A percentile compares a stretch with the other conserved stretches of the same genome.
Evolutionary conservation across 2,888 invertebrate genomes (phyloP).

Genomic region (Coleophora deauratella): DNA sequence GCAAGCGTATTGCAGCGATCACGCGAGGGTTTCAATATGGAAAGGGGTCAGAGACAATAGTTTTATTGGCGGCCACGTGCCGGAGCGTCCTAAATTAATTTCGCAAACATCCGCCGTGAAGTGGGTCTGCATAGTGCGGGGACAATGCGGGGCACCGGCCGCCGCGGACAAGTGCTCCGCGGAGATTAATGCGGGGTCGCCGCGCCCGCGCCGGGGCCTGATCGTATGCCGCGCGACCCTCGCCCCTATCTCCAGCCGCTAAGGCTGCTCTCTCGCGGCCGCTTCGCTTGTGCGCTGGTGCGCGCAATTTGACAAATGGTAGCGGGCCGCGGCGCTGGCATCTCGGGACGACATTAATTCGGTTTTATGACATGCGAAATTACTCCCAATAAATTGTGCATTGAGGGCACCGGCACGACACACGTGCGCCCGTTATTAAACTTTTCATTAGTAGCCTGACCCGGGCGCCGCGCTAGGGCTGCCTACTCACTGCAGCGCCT

Average conservation of each 20-base stretch:
- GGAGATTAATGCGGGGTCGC: constrained; percentile 18
- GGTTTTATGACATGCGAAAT: constrained; percentile 73
- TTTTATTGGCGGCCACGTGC: constrained; percentile 18
- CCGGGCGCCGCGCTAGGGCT: constrained; percentile 19
- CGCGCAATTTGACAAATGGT: constrained; percentile 29
- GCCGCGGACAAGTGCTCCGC: constrained; percentile 20
- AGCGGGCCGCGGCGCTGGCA: constrained; percentile 7
- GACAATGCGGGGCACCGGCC: constrained; percentile 13
- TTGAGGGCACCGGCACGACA: constrained; percentile 31
- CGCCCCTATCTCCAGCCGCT: too few relatives aligned
- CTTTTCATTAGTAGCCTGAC: constrained; percentile 54
- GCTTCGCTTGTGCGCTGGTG: constrained; percentile 3
- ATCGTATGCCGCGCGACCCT: too few relatives aligned
- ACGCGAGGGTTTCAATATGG: too few relatives aligned
- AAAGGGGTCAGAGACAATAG: too few relatives aligned
- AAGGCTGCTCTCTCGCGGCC: too few relatives aligned
- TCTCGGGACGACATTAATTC: constrained; percentile 52
- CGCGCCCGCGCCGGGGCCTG: too few relatives aligned
- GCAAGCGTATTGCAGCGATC: too few relatives aligned
- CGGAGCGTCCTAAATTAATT: constrained; percentile 19
- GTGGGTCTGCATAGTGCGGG: too few relatives aligned
- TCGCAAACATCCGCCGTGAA: constrained; percentile 6
- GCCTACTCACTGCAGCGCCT: background rate
- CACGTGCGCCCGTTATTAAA: constrained; percentile 67
- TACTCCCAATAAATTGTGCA: constrained; percentile 65